phyloP scores from a whole-genome alignment of 1,140 invertebrate genomes.

The Hyposmocoma kahamanoa region DNA sequence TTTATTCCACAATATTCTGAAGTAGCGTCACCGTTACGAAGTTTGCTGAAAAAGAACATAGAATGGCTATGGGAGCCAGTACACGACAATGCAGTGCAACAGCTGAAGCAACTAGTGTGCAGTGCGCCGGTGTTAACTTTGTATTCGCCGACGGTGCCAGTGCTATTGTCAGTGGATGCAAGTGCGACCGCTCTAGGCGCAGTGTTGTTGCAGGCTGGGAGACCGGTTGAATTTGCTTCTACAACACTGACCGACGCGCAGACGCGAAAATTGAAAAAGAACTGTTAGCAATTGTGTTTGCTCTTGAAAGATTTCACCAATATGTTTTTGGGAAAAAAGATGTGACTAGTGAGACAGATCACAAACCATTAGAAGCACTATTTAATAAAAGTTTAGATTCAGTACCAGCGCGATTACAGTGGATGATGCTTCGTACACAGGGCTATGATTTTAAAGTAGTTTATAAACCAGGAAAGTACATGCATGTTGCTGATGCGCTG shows the following conservation, averaged over 20 bases:
- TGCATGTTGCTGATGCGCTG: too few species aligned
- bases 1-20: conserved; percentile 55
- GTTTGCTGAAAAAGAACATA: conserved; percentile 36
- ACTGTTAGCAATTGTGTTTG: conserved; percentile 31
- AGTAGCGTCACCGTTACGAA: conserved; percentile 21
- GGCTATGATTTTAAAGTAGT: too few species aligned
- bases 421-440: too few species aligned
- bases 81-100: conserved; percentile 33
- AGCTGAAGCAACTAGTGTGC: conserved; percentile 34
- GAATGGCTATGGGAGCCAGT: conserved; percentile 35
- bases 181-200: conserved; percentile 23
- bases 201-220: conserved; percentile 23
- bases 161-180: conserved; percentile 19
- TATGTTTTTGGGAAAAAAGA: conserved; percentile 15
- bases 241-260: conserved; percentile 42
- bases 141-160: conserved; percentile 4
- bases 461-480: too few species aligned
- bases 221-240: conserved; percentile 30
- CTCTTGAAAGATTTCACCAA: conserved; percentile 24
- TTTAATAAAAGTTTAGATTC: conserved; percentile 13
- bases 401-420: conserved; percentile 5
- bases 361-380: conserved; percentile 15
- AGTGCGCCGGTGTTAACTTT: conserved; percentile 20
- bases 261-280: conserved; percentile 49
- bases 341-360: conserved; percentile 49